Conservation (phyloP, 1,140 invertebrate species). For the Trissolcus basalis region DNA sequence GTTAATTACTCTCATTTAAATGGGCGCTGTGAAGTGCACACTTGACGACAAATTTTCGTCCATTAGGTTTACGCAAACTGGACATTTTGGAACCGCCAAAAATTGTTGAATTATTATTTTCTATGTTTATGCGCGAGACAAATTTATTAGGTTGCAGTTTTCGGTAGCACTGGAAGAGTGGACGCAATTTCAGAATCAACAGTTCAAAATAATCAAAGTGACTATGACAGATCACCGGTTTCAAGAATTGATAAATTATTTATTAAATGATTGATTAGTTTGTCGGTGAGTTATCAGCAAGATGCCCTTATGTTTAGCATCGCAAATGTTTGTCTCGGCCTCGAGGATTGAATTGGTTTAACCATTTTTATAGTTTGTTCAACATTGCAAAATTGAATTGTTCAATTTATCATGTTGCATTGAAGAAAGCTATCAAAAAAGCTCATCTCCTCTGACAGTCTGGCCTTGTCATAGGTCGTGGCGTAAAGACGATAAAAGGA, state of each 20-base stretch:
- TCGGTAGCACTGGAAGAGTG: too few relatives aligned
- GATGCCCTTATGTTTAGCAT: slow-evolving; percentile 2
- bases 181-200: too few relatives aligned
- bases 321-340: slow-evolving; percentile 21
- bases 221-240: too few relatives aligned
- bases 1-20: slow-evolving; percentile 43
- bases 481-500: slow-evolving; percentile 44
- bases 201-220: too few relatives aligned
- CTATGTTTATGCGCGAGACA: neutral
- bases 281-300: neutral
- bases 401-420: neutral
- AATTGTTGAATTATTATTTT: slow-evolving; percentile 1
- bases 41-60: slow-evolving; percentile 30
- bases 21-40: slow-evolving; percentile 13
- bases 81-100: slow-evolving; percentile 1
- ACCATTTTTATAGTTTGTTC: too few relatives aligned
- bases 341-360: slow-evolving; percentile 16
- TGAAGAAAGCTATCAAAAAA: slow-evolving; percentile 8
- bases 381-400: too few relatives aligned
- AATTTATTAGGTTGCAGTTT: too few relatives aligned
- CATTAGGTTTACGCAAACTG: slow-evolving; percentile 18
- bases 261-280: slow-evolving; percentile 3
- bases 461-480: slow-evolving; percentile 51
- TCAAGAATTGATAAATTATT: too few relatives aligned
- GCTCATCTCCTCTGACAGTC: slow-evolving; percentile 22